Evolutionary conservation across 2,113 vertebrate genomes (phyloP).

Genomic region (Falcunculus frontatus): DNA sequence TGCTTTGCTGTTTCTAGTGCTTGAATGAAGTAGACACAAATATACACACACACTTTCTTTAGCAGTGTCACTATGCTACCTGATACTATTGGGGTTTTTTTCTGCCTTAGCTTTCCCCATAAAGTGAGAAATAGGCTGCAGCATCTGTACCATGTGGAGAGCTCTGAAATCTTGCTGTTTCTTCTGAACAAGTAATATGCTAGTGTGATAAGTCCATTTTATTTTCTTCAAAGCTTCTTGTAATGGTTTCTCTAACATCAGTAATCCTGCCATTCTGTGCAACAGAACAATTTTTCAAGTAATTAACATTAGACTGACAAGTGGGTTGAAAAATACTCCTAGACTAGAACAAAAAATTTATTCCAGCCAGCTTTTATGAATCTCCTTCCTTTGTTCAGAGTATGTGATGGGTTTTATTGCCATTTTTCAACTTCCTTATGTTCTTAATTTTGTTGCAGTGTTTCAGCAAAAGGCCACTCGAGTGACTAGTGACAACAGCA

Average conservation of each 20-base stretch:
- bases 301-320: background rate
- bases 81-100: fast-evolving
- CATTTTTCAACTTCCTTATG: background rate
- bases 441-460: slow-evolving; percentile 66
- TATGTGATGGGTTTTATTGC: background rate
- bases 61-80: background rate
- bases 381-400: background rate
- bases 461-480: slow-evolving; percentile 79
- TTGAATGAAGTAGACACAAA: background rate
- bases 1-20: background rate
- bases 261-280: background rate
- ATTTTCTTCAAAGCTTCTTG: background rate
- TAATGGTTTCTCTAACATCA: background rate
- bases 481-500: slow-evolving; percentile 52
- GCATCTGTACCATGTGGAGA: background rate
- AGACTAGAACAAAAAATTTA: background rate
- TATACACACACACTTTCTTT: background rate
- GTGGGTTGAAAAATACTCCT: background rate
- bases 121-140: background rate
- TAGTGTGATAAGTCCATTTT: background rate
- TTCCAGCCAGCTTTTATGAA: background rate
- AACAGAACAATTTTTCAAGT: background rate
- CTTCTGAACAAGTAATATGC: background rate
- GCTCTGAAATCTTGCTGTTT: background rate
- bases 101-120: background rate